Evolutionary conservation across 2,113 vertebrate species (phyloP), one percentile per base, ranked within the genome.

Genomic region (Gallinago paraguaiae): DNA sequence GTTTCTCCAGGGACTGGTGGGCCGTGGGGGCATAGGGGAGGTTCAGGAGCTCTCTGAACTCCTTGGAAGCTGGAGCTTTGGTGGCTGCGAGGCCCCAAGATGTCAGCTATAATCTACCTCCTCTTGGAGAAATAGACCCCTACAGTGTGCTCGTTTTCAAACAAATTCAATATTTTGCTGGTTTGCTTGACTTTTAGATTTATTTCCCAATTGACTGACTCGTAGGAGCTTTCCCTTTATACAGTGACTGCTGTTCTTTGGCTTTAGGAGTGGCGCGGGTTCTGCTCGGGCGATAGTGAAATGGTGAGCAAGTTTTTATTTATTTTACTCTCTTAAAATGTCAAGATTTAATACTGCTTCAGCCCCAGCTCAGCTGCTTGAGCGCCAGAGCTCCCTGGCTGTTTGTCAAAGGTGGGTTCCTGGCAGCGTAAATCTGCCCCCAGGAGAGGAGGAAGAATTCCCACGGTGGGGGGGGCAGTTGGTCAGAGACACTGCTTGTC

Each of bases 241-340:
- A 59, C 3, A 0, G 39, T 14, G 39, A 45, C n/a, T 27, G 50
- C 78, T 71, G 2, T 39, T 87, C 87, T 59, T 45, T 19, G 50
- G 69, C 77, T 82, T 19, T 30, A 53, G 77, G 60, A 78, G 86
- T 30, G 0, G 46, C 9, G 17, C 31, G 4, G 11, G 41, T 37
- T 75, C 70, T 90, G 71, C 45, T 65, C 7, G 2, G 28, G 57
- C 74, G n/a, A 2, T 3, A 53, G 60, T n/a, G 51, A 56, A 94
- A 88, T 15, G 68, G 27, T 76, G 87, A 83, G 45, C 14, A 56
- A 28, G 67, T 74, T 68, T 45, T 82, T 56, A 64, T 85, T 81
- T 85, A 59, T 70, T 95, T 96, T 74, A 60, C 17, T 77, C 65
- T 56, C n/a, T 77, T 50, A 37, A 94, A 96, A 95, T 88, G 77